Percentiles rank a stretch among this genome's conserved stretches.
Conservation (phyloP, 2,888 invertebrate species). For the Dryobota labecula region DNA sequence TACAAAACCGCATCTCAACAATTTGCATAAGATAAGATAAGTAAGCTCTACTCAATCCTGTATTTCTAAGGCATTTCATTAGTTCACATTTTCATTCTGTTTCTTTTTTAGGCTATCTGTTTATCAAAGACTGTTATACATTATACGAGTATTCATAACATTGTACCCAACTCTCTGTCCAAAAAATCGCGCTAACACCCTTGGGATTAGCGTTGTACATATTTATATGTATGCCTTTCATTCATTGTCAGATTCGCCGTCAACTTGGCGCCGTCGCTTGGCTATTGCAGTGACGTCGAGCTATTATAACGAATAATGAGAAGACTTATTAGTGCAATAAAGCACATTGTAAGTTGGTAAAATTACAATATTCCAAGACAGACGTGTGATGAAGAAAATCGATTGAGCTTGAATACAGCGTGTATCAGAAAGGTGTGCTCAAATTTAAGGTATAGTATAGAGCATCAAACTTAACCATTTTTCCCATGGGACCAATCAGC, state of each 20-base stretch:
- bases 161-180: background rate
- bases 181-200: background rate
- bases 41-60: too few species aligned
- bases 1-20: too few species aligned
- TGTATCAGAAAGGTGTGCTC: too few species aligned
- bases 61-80: too few species aligned
- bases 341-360: background rate
- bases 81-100: too few species aligned
- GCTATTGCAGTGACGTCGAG: conserved; percentile 26
- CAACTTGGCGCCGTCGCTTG: conserved; percentile 51
- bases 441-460: too few species aligned
- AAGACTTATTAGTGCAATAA: conserved; percentile 18
- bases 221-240: conserved; percentile 5
- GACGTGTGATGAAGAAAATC: background rate
- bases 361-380: background rate
- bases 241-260: conserved; percentile 46
- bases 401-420: background rate
- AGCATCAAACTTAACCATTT: too few species aligned
- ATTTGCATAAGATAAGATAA: too few species aligned
- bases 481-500: too few species aligned
- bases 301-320: conserved; percentile 40
- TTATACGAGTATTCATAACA: background rate
- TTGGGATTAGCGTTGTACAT: background rate
- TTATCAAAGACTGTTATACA: too few species aligned
- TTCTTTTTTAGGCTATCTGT: too few species aligned